Conservation (phyloP, 2,113 vertebrate species). For the Ochotona curzoniae region DNA sequence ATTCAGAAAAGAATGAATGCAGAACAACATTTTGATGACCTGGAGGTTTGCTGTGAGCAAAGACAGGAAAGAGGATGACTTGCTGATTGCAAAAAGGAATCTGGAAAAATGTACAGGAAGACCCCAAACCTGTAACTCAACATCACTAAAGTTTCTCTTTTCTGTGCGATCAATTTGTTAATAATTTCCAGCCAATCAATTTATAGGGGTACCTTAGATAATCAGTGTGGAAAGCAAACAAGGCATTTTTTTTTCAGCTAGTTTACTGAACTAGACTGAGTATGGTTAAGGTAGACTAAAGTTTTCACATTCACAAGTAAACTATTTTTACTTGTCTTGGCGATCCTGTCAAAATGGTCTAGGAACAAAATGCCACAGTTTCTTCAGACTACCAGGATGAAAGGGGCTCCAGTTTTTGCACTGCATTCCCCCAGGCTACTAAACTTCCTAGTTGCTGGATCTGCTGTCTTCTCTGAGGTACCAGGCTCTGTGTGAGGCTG, state of each 20-base stretch:
- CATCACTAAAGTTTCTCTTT: slow-evolving; percentile 3
- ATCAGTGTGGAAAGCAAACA: slow-evolving; percentile 3
- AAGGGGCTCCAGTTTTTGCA: not conserved
- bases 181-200: slow-evolving; percentile 32
- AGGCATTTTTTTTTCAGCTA: slow-evolving; percentile 38
- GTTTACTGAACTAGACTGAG: not conserved
- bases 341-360: slow-evolving; percentile 11
- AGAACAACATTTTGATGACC: not conserved
- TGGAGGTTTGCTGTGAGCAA: not conserved
- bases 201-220: slow-evolving; percentile 24
- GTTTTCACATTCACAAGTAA: not conserved
- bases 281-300: not conserved
- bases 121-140: not conserved
- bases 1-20: not conserved
- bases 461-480: not conserved
- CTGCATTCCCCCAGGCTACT: not conserved
- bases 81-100: not conserved
- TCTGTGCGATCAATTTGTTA: not conserved
- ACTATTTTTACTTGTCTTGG: slow-evolving; percentile 55
- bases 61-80: not conserved
- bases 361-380: not conserved
- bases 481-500: not conserved
- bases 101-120: not conserved
- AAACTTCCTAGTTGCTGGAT: not conserved
- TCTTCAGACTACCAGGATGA: not conserved